Percentiles rank a stretch among this genome's conserved stretches.
Conservation (phyloP, 2,888 invertebrate species). For the Leucophenga montana region DNA sequence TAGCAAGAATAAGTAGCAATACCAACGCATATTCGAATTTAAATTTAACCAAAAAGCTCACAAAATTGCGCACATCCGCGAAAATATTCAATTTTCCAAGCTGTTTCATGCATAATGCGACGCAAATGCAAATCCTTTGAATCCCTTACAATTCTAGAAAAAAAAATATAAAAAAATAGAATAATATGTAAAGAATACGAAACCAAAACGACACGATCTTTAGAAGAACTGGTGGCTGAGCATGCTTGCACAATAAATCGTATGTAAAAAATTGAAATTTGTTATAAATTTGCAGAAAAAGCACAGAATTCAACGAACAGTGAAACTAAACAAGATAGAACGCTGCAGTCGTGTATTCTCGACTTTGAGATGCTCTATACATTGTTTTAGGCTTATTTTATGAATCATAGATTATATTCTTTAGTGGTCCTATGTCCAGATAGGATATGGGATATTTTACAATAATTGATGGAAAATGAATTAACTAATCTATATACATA, state of each 20-base stretch:
- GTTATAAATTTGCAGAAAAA: conserved; percentile 9
- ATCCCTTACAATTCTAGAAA: conserved; percentile 12
- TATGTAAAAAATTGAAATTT: conserved; percentile 25
- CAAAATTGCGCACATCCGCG: conserved; percentile 25
- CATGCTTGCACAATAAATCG: conserved; percentile 23
- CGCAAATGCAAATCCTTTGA: conserved; percentile 20
- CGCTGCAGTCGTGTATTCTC: too few species aligned
- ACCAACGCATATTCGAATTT: neutral
- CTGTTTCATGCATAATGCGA: conserved; percentile 26
- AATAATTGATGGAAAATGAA: too few species aligned
- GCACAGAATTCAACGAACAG: conserved; percentile 9
- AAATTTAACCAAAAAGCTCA: neutral
- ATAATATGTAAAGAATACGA: conserved; percentile 3
- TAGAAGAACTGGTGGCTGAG: neutral
- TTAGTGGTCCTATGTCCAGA: too few species aligned
- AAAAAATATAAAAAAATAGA: conserved; percentile 5
- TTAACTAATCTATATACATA: too few species aligned
- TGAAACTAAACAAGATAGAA: neutral
- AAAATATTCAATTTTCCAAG: conserved; percentile 28
- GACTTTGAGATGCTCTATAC: too few species aligned
- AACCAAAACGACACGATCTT: neutral
- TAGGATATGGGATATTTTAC: too few species aligned
- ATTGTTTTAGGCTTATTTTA: too few species aligned
- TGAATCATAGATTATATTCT: too few species aligned
- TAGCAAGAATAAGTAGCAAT: neutral